Base-by-base conservation (phyloP, 2,888 invertebrate species). In the Brenthis daphne region DNA sequence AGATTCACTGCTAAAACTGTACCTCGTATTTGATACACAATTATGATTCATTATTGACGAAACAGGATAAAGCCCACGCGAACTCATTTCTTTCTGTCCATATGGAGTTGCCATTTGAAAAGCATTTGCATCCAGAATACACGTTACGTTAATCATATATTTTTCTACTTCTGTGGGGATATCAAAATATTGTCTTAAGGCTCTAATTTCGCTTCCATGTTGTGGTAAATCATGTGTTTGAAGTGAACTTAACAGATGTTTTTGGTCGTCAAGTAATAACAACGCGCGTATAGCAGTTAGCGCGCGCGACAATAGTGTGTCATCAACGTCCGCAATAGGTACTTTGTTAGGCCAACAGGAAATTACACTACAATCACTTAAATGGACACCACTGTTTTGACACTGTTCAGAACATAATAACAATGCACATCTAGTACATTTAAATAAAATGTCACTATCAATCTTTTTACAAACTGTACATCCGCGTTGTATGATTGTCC, bases 401-500 rank as follows among this genome's bases (percentile, higher is more conserved):
- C 97, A 97, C 69, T 86, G 80, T 66, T 88, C 86, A 12, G 94
- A 94, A 83, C 97, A 97, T 54, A 97, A 88, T 20, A 95, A 94
- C 76, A 96, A 89, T 3, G 95, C 94, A 81, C 97, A 97, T 61
- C 90, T 93, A 55, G 92, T 85, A 81, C 97, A 97, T 57, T 94
- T 82, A 71, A 84, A 84, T 73, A 87, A 86, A 14, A 77, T 76
- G 71, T 90, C 86, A 53, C 80, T 77, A 71, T 91, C 85, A 64
- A 93, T 79, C 75, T 93, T 94, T 76, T 93, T 94, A 79, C 96
- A 97, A 75, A 93, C 94, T 1, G 95, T 94, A 83, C 96, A 96
- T 69, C 94, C 93, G 79, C 94, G 92, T 68, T 94, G 93, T 20
- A 93, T 83, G 51, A 88, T 87, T 64, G 86, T 87, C 65, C 93